These are phyloP conservation scores for Thymallus thymallus DNA, from an alignment of 2,113 vertebrate species.

Conservation along the genomic window DNA sequence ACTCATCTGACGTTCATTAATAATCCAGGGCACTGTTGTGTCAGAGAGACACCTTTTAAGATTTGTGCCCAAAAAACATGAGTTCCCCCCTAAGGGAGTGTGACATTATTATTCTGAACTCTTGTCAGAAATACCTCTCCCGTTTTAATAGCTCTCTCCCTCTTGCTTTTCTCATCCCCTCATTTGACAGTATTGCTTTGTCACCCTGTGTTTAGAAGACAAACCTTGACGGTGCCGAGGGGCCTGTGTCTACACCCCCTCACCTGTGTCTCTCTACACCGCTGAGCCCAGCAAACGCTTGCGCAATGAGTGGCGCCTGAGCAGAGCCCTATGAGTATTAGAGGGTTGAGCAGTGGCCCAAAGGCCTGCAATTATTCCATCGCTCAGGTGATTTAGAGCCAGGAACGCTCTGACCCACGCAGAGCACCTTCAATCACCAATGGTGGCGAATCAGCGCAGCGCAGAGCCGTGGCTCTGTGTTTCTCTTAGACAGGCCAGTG, in stretches of 20 bases:
- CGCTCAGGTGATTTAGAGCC: constrained; percentile 69
- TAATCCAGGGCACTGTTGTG: too few species aligned
- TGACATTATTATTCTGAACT: constrained; percentile 21
- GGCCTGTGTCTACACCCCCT: constrained; percentile 53
- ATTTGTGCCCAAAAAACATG: not conserved
- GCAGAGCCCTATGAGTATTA: constrained; percentile 68
- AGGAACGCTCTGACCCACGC: constrained; percentile 66
- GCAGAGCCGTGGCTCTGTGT: not conserved
- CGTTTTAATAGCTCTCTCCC: not conserved
- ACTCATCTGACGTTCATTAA: too few species aligned
- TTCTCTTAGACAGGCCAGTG: constrained; percentile 55
- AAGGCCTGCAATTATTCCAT: constrained; percentile 71
- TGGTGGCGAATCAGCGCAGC: not conserved
- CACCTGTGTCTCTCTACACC: constrained; percentile 34
- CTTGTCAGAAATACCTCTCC: constrained; percentile 10
- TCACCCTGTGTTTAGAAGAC: constrained; percentile 68
- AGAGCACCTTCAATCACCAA: constrained; percentile 34
- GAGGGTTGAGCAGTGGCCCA: constrained; percentile 65
- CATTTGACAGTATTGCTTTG: constrained; percentile 57
- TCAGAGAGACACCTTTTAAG: too few species aligned
- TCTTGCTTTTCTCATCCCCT: constrained; percentile 25
- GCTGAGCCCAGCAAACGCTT: constrained; percentile 56
- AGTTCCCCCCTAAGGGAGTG: constrained; percentile 13
- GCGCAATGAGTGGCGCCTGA: constrained; percentile 73
- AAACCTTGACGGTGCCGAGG: constrained; percentile 68